These are phyloP conservation scores for Laterallus jamaicensis DNA, from an alignment of 2,113 vertebrate species.

Conservation along the genomic window DNA sequence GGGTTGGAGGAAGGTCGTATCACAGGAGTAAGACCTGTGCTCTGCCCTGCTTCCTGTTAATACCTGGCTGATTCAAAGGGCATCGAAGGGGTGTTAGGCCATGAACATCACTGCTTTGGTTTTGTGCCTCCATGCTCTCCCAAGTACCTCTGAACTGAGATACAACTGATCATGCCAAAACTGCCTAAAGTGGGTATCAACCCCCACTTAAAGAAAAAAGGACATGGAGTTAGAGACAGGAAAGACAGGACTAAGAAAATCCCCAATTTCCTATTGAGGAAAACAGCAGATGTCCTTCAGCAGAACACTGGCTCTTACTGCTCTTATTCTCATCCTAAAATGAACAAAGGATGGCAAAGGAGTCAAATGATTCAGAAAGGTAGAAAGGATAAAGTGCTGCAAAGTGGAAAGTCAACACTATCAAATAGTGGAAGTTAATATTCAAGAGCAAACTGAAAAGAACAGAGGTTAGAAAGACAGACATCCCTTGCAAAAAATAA, in stretches of 20 bases:
- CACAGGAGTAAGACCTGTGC: not conserved
- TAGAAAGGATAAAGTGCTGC: not conserved
- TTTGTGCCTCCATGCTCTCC: not conserved
- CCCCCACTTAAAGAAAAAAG: not conserved
- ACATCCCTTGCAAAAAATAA: not conserved
- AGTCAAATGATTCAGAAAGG: not conserved
- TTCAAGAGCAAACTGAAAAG: not conserved
- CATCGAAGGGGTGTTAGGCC: not conserved
- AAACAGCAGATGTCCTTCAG: not conserved
- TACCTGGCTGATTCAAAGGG: not conserved
- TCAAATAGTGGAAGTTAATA: not conserved
- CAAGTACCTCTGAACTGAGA: not conserved
- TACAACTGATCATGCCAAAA: not conserved
- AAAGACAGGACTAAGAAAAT: not conserved
- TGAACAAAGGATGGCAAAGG: not conserved
- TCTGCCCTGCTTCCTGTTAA: not conserved
- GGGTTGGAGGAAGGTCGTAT: not conserved
- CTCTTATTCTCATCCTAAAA: not conserved
- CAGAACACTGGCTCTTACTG: not conserved
- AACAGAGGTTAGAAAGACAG: not conserved
- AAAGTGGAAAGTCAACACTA: not conserved
- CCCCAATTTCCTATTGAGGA: not conserved
- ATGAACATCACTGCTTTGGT: not conserved
- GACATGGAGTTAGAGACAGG: not conserved
- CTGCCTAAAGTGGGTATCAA: not conserved